These are phyloP conservation scores for Rhopalosiphum nymphaeae DNA, from an alignment of 2,888 invertebrate genomes.

Conservation along the genomic window DNA sequence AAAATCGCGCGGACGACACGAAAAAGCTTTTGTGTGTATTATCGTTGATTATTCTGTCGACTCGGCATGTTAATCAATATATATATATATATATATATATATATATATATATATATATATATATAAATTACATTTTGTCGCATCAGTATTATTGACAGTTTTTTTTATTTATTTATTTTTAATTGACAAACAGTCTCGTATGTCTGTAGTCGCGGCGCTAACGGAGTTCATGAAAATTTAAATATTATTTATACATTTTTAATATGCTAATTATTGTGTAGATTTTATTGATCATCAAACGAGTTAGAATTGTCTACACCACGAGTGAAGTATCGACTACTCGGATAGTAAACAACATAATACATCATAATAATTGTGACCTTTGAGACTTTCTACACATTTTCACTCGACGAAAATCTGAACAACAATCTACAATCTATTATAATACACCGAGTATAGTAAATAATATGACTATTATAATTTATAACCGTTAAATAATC, in stretches of 20 bases:
- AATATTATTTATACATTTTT: constrained; percentile 17
- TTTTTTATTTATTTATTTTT: constrained; percentile 22
- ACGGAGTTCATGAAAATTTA: neutral
- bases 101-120: too few relatives aligned
- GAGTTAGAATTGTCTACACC: constrained; percentile 11
- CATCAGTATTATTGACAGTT: neutral
- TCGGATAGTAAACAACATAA: neutral
- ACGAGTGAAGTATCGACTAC: neutral
- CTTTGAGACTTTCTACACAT: neutral
- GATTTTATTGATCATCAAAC: constrained; percentile 18
- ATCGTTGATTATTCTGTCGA: neutral
- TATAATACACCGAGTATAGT: neutral
- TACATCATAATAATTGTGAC: neutral
- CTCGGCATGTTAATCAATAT: neutral
- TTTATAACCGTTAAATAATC: neutral
- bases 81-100: too few relatives aligned
- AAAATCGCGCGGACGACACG: neutral
- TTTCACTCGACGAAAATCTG: neutral
- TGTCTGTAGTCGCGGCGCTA: neutral
- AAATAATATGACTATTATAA: neutral
- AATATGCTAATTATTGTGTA: constrained; percentile 45
- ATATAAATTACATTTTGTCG: neutral
- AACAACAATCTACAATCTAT: neutral
- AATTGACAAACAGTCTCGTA: constrained; percentile 13
- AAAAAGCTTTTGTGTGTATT: neutral